phyloP scores from a whole-genome alignment of 2,113 vertebrate genomes.

The Nesoenas mayeri region DNA sequence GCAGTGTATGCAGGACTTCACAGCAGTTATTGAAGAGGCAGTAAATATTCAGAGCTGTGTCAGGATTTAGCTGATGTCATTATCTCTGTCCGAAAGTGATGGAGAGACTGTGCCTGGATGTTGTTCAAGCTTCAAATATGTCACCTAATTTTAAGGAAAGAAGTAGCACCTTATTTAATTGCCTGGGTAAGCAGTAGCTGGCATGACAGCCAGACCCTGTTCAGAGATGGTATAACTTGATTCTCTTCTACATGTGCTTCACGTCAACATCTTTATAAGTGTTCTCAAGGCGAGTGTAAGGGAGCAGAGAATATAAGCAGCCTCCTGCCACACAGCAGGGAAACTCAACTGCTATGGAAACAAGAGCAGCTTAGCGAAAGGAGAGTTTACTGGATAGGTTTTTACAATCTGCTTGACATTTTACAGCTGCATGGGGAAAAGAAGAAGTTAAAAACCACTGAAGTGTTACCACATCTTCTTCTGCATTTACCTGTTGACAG shows the following conservation, averaged over 20 bases:
- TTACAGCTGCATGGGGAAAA: conserved; percentile 9
- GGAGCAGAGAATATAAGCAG: background rate
- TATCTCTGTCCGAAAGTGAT: background rate
- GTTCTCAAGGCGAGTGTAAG: background rate
- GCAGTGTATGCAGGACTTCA: background rate
- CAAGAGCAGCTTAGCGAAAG: background rate
- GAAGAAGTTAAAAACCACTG: background rate
- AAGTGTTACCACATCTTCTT: background rate
- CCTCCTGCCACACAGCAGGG: conserved; percentile 3
- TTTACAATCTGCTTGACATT: conserved; percentile 24
- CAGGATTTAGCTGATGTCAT: background rate
- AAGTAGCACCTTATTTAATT: background rate
- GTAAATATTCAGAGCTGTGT: background rate
- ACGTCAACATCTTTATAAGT: background rate
- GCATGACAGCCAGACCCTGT: background rate
- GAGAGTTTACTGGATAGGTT: conserved; percentile 1
- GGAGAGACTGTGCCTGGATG: background rate
- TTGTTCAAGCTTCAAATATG: background rate
- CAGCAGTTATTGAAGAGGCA: background rate
- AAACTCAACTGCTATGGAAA: conserved; percentile 40
- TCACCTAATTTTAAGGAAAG: conserved; percentile 3
- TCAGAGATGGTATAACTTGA: background rate
- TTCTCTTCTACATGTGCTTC: conserved; percentile 5
- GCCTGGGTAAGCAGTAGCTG: background rate
- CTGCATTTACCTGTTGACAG: background rate